Evolutionary conservation across 2,797 vertebrate species (phyloP).

Genomic region (Argentina silus): DNA sequence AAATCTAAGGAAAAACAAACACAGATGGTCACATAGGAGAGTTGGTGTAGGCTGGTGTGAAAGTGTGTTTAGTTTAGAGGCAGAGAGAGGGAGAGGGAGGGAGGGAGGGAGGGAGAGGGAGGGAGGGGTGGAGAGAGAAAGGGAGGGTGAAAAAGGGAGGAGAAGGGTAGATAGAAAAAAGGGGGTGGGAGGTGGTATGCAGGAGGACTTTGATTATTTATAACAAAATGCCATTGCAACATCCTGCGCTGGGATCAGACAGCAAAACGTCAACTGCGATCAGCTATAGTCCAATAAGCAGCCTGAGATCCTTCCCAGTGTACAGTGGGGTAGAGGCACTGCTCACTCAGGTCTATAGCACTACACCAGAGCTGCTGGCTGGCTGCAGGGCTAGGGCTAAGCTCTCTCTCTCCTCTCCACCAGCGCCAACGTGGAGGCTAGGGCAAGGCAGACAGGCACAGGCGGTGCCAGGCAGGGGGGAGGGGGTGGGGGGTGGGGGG

Average conservation of each 20-base stretch:
- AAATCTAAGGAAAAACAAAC: not conserved
- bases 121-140: conserved; percentile 31
- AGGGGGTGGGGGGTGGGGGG: conserved; percentile 42
- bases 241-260: conserved; percentile 60
- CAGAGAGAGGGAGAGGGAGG: conserved; percentile 38
- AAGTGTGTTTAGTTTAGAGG: conserved; percentile 49
- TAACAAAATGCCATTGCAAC: conserved; percentile 70
- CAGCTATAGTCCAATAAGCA: conserved; percentile 77
- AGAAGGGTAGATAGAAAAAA: conserved; percentile 32
- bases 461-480: conserved; percentile 76
- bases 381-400: conserved; percentile 59
- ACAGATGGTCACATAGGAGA: conserved; percentile 23
- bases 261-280: conserved; percentile 69
- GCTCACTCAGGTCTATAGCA: conserved; percentile 48
- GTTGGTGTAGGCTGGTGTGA: conserved; percentile 32
- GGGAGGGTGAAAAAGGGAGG: conserved; percentile 42
- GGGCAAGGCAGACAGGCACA: conserved; percentile 61
- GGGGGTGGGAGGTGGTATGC: conserved; percentile 54
- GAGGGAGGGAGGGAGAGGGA: conserved; percentile 41
- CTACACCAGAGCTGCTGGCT: conserved; percentile 36
- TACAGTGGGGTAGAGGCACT: conserved; percentile 43
- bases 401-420: conserved; percentile 56
- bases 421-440: conserved; percentile 63
- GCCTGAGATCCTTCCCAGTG: conserved; percentile 57
- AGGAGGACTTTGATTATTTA: conserved; percentile 70